Evolutionary conservation across 2,113 vertebrate species (phyloP), one percentile per base, ranked within the genome.

Genomic region (Cervus canadensis): DNA sequence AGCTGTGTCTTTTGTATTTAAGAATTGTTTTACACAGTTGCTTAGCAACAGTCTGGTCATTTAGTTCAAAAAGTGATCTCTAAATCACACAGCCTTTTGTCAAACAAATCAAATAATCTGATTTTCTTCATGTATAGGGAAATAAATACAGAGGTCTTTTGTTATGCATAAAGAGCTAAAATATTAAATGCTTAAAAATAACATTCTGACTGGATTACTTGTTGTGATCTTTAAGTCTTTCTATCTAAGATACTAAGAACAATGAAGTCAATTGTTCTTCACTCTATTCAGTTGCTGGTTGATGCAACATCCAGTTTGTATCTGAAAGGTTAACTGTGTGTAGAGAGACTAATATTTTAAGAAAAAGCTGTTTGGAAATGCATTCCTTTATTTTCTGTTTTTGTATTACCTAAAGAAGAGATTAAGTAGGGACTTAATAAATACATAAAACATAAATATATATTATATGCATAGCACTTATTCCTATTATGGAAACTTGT

Each of bases 31-130:
- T 86, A 50, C 82, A 89, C 76, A 59, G 98, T 99, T 99, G 88
- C 98, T 98, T 99, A 98, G 98, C 94, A 98, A 99, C 98, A 86
- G 74, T 97, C 97, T 95, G 94, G 97, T 97, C 97, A 98, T 98
- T 91, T 95, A 96, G 86, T 98, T 97, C 86, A 98, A 97, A 97
- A 97, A 84, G 56, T 74, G 76, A 90, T 98, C 98, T 97, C 88
- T 95, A 98, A 98, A 89, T 89, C 96, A 81, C 87, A 96, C 95
- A 97, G 71, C 40, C 57, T 48, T 96, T 98, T 97, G 48, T 95
- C 16, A 89, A 97, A 91, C 84, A 48, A 97, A 95, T 74, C 33
- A 94, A 76, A 11, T 96, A 48, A 76, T 82, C 1, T 92, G 16
- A 33, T 95, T 93, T 81, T 89, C 81, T 85, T 84, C 26, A 40